Conservation (phyloP, 2,113 vertebrate genomes). For the Entomyzon cyanotis region DNA sequence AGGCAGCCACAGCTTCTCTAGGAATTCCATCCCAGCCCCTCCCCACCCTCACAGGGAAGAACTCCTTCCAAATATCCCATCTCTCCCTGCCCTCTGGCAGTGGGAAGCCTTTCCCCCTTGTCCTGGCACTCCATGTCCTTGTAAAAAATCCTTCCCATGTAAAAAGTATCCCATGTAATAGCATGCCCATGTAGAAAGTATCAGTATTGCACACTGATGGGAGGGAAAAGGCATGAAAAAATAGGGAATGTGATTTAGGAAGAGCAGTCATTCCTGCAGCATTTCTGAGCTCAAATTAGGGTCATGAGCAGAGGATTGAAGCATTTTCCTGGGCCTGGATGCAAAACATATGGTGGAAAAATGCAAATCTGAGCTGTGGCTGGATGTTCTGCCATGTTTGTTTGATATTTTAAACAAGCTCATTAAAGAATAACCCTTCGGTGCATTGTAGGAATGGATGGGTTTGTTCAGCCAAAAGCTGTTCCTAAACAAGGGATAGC, state of each 20-base stretch:
- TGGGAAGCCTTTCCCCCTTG: background rate
- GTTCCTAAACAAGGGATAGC: accelerated
- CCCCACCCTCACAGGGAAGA: accelerated
- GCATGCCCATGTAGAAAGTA: no score
- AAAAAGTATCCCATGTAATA: no score
- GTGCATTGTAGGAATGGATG: accelerated
- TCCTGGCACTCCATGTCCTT: background rate
- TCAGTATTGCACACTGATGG: accelerated
- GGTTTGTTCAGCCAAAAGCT: background rate
- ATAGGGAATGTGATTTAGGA: background rate
- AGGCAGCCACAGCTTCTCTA: background rate
- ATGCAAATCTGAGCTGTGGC: background rate
- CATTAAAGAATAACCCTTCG: accelerated
- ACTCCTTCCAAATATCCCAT: background rate
- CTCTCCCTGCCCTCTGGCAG: background rate
- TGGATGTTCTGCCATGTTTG: accelerated
- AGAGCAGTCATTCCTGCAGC: accelerated
- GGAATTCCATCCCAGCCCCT: background rate
- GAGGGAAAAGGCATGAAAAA: background rate
- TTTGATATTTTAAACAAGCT: background rate
- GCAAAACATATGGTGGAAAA: background rate
- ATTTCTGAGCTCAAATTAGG: background rate
- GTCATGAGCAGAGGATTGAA: accelerated
- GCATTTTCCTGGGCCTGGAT: background rate
- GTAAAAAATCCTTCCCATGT: background rate